A percentile compares a stretch with the other conserved stretches of the same genome.
These are phyloP conservation scores for Hemithea aestivaria DNA, from an alignment of 2,888 invertebrate genomes.

Conservation along the genomic window DNA sequence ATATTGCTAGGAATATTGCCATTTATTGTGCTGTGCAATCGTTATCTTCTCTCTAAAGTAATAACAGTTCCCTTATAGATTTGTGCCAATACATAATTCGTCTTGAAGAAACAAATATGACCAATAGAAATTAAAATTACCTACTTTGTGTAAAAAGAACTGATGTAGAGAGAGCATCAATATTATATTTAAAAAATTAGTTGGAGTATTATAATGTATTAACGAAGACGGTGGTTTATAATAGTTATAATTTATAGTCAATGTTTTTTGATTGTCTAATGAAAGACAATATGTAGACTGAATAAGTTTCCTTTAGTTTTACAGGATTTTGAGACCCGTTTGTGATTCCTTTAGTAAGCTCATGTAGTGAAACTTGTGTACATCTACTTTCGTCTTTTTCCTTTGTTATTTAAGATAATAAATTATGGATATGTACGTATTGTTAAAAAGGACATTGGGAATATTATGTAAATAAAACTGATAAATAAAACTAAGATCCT, in stretches of 20 bases:
- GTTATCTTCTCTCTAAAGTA: too few species aligned
- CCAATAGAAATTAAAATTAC: conserved; percentile 35
- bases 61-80: conserved; percentile 36
- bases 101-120: conserved; percentile 36
- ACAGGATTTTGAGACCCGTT: conserved; percentile 37
- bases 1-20: too few species aligned
- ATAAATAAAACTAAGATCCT: conserved; percentile 46
- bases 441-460: conserved; percentile 53
- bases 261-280: conserved; percentile 59
- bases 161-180: conserved; percentile 52
- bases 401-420: conserved; percentile 54
- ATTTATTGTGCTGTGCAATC: too few species aligned
- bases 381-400: conserved; percentile 45
- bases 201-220: conserved; percentile 50
- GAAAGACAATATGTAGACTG: conserved; percentile 75
- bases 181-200: conserved; percentile 54
- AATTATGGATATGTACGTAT: conserved; percentile 61
- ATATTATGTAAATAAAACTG: conserved; percentile 42
- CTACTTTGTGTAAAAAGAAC: conserved; percentile 45
- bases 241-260: conserved; percentile 54
- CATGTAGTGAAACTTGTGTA: conserved; percentile 42
- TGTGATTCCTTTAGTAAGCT: conserved; percentile 56
- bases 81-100: conserved; percentile 54
- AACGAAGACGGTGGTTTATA: conserved; percentile 21
- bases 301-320: conserved; percentile 64